Evolutionary conservation across 92 coral and sea anemone species (phyloP), one percentile per base, ranked within the genome.

Genomic region (Isaurus tuberculatus): DNA sequence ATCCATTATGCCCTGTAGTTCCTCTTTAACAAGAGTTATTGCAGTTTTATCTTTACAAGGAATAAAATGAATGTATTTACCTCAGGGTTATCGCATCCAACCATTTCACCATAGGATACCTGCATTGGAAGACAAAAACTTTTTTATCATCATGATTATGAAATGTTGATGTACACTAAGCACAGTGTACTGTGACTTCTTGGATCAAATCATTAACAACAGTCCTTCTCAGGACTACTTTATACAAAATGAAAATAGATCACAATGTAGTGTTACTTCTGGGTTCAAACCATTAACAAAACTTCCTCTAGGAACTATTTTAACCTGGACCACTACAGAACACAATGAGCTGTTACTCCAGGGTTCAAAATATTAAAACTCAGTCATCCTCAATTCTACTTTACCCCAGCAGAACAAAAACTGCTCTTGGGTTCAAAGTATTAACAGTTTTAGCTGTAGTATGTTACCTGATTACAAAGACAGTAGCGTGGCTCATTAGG

Each of bases 31-130:
- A 51, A 1, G 0, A 14, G 3, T 51, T 20, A 46, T 11, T 46
- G 13, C 53, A 0, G 53, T 15, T 0, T 46, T 2, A 11, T 19
- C 11, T 0, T 19, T 11, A 2, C 16, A 5, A 42, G 43, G 8
- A 3, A 15, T 32, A 20, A 16, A 40, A 31, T 10, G 15, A 69
- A 33, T 42, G 19, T 29, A 91, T 88, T 95, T 83, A 96, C 99
- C 8, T 84, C 95, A 0, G 92, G 72, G 75, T 96, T 96, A 60
- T 96, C 99, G 25, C 99, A 96, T 30, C 98, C 99, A 53, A 96
- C 99, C 99, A 96, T 96, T 84, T 96, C 99, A 70, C 99, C 99
- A 85, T 96, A 96, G 2, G 99, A 96, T 8, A 96, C 99, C 99
- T 96, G 73, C 14, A 69, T 72, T n/a, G 28, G 5, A 79, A 4